Percentiles rank a stretch among this genome's conserved stretches.
Conservation (phyloP, 2,888 invertebrate genomes). For the Drosophila maculinotata region DNA sequence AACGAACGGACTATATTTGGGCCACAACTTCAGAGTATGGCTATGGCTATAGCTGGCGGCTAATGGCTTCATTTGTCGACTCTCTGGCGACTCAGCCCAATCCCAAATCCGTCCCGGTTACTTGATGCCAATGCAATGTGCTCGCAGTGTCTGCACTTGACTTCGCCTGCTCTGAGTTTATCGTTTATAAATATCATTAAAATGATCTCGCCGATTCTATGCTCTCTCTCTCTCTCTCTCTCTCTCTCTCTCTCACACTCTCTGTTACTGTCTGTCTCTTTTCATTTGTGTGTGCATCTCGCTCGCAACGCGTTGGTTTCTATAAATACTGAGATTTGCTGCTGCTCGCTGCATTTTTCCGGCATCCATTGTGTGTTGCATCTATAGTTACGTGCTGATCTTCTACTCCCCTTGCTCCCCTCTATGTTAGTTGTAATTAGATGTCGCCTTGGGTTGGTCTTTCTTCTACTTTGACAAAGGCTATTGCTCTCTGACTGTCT, state of each 20-base stretch:
- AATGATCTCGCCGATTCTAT: slow-evolving; percentile 45
- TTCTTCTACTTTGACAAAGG: slow-evolving; percentile 61
- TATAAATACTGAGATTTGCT: slow-evolving; percentile 58
- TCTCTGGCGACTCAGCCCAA: slow-evolving; percentile 19
- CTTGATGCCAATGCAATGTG: slow-evolving; percentile 71
- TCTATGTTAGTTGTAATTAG: slow-evolving; percentile 49
- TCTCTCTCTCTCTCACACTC: slow-evolving; percentile 6
- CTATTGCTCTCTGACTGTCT: slow-evolving; percentile 63
- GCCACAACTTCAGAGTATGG: slow-evolving; percentile 53
- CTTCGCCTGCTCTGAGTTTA: slow-evolving; percentile 72
- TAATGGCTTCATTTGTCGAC: slow-evolving; percentile 71
- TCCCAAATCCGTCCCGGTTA: slow-evolving; percentile 47
- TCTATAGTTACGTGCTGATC: slow-evolving; percentile 66
- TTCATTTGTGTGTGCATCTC: slow-evolving; percentile 23
- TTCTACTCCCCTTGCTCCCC: not conserved
- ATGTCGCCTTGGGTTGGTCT: slow-evolving; percentile 71
- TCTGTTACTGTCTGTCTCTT: slow-evolving; percentile 23
- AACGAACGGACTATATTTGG: slow-evolving; percentile 58
- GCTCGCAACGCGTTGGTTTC: slow-evolving; percentile 67
- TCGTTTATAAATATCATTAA: slow-evolving; percentile 75
- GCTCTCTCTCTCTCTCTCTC: slow-evolving; percentile 17
- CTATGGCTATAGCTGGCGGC: no score
- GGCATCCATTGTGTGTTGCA: slow-evolving; percentile 46
- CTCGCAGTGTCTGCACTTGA: slow-evolving; percentile 67
- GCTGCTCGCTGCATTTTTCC: slow-evolving; percentile 45